Evolutionary conservation across 2,113 vertebrate genomes (phyloP).

Genomic region (Coptodon rendalli): DNA sequence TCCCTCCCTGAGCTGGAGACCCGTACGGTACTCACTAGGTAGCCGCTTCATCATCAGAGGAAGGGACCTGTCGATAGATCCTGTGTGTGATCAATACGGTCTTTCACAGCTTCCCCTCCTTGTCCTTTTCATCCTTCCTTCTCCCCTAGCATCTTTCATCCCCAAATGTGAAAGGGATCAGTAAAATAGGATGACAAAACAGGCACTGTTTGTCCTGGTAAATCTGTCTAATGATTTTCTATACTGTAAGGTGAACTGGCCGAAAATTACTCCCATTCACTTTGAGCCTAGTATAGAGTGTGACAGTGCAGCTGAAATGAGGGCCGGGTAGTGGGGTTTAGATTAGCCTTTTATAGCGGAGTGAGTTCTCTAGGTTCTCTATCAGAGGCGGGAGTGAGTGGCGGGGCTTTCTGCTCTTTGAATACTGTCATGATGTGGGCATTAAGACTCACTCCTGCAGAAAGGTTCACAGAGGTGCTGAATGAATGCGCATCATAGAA

Average conservation of each 20-base stretch:
- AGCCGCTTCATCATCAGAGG: constrained; percentile 61
- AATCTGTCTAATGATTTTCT: constrained; percentile 69
- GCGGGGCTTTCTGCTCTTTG: constrained; percentile 53
- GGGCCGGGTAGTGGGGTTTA: constrained; percentile 20
- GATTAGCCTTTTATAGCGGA: constrained; percentile 46
- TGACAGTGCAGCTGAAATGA: constrained; percentile 17
- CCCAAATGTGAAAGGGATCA: constrained; percentile 34
- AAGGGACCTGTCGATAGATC: constrained; percentile 54
- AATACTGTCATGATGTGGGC: constrained; percentile 59
- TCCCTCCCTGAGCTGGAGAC: neutral
- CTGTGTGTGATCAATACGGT: constrained; percentile 51
- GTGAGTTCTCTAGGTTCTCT: constrained; percentile 43
- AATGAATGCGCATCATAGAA: constrained; percentile 37
- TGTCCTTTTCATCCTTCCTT: neutral
- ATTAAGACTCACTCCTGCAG: constrained; percentile 52
- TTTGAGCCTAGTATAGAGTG: neutral
- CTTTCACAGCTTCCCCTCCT: constrained; percentile 7
- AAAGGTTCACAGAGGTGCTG: constrained; percentile 31
- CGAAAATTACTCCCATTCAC: constrained; percentile 19
- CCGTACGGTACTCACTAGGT: constrained; percentile 1
- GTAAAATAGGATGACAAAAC: constrained; percentile 56
- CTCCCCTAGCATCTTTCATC: constrained; percentile 12
- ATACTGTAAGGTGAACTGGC: constrained; percentile 49
- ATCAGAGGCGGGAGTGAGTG: constrained; percentile 45
- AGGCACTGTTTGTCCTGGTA: constrained; percentile 40